Evolutionary conservation across 2,797 vertebrate genomes (phyloP).

Genomic region (Geotria australis): DNA sequence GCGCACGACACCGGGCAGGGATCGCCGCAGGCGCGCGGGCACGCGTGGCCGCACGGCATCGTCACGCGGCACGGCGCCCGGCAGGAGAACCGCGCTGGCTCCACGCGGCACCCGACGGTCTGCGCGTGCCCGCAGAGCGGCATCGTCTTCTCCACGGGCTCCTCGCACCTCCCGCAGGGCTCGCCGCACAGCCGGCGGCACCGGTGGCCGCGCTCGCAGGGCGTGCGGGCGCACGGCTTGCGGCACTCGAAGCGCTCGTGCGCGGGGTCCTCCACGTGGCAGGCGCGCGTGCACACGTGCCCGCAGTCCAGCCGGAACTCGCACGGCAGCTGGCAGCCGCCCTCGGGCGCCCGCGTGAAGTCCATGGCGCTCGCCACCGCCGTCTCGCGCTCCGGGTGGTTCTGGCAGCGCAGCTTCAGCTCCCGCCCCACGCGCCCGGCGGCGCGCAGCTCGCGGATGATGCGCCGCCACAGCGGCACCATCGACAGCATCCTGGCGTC

Average conservation of each 20-base stretch:
- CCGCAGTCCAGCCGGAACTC: slow-evolving; percentile 3
- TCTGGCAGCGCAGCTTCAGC: slow-evolving; percentile 4
- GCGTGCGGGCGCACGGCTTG: slow-evolving; percentile 1
- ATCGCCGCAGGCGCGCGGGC: slow-evolving; percentile 2
- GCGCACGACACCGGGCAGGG: slow-evolving; percentile 2
- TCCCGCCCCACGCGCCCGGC: slow-evolving; percentile 1
- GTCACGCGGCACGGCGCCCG: slow-evolving; percentile 1
- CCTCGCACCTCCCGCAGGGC: slow-evolving; percentile 2
- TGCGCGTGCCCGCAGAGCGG: slow-evolving; percentile 5
- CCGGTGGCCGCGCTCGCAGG: slow-evolving; percentile 2
- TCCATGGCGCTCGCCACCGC: slow-evolving; percentile 2
- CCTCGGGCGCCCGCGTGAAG: slow-evolving; percentile 3
- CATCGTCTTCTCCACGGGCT: slow-evolving; percentile 2
- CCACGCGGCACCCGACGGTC: slow-evolving; percentile 2
- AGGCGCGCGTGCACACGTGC: slow-evolving; percentile 3
- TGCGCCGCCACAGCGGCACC: slow-evolving; percentile 4
- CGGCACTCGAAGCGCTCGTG: slow-evolving; percentile 2
- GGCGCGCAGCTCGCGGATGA: slow-evolving; percentile 1
- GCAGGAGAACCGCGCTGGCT: slow-evolving; percentile 1
- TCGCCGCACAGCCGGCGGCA: slow-evolving; percentile 3
- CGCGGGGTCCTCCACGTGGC: slow-evolving; percentile 4
- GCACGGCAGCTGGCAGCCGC: slow-evolving; percentile 5
- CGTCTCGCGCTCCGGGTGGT: slow-evolving; percentile 2
- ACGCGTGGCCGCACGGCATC: slow-evolving; percentile 5
- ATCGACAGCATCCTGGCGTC: slow-evolving; percentile 5